phyloP scores from a whole-genome alignment of 2,888 invertebrate species.

The Nomada flava region DNA sequence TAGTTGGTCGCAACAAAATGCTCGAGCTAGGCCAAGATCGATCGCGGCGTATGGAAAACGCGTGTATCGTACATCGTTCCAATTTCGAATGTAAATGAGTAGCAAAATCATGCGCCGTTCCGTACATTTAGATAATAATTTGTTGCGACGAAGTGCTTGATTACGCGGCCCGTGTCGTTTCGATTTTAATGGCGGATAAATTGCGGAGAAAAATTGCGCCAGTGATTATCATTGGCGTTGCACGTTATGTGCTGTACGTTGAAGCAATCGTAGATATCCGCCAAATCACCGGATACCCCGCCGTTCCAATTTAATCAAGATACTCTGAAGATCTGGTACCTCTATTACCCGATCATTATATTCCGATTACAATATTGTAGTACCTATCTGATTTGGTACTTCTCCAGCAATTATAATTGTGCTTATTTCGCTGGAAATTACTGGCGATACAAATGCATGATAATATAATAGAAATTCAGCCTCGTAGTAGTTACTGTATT shows the following conservation, averaged over 20 bases:
- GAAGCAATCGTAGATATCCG: neutral
- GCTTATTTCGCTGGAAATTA: too few relatives aligned
- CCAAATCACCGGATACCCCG: too few relatives aligned
- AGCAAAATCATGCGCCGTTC: conserved; percentile 31
- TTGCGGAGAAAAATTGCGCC: neutral
- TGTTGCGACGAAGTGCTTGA: conserved; percentile 35
- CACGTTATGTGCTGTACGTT: conserved; percentile 12
- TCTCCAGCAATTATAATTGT: too few relatives aligned
- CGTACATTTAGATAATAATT: conserved; percentile 39
- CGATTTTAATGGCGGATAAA: conserved; percentile 26
- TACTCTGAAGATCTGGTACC: too few relatives aligned
- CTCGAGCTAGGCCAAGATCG: conserved; percentile 42
- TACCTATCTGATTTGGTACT: too few relatives aligned
- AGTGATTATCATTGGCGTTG: neutral
- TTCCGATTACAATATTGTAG: too few relatives aligned
- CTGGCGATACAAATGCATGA: too few relatives aligned
- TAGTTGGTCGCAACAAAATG: conserved; percentile 43
- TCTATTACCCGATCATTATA: too few relatives aligned
- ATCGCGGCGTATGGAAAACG: conserved; percentile 22
- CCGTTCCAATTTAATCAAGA: too few relatives aligned
- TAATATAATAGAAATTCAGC: too few relatives aligned
- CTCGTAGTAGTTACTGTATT: too few relatives aligned
- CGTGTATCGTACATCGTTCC: conserved; percentile 54
- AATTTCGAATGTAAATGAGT: conserved; percentile 49
- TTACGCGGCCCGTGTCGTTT: conserved; percentile 1